These are phyloP conservation scores for Arctia plantaginis DNA, from an alignment of 2,888 invertebrate species.

Conservation along the genomic window DNA sequence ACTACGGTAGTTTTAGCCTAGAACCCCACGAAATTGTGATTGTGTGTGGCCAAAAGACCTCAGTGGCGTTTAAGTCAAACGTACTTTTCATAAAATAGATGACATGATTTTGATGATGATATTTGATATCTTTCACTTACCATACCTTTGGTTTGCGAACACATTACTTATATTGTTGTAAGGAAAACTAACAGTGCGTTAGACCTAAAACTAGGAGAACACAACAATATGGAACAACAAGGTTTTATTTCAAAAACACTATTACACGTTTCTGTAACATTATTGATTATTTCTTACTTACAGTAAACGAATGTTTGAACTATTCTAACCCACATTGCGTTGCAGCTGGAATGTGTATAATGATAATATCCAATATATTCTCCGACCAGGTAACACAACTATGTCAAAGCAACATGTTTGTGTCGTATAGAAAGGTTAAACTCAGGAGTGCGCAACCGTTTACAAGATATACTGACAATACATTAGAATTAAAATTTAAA, in stretches of 20 bases:
- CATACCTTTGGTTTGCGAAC: background rate
- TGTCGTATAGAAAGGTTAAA: conserved; percentile 25
- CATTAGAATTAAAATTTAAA: background rate
- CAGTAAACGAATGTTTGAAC: conserved; percentile 56
- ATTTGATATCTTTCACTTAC: background rate
- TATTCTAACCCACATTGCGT: conserved; percentile 64
- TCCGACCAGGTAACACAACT: conserved; percentile 21
- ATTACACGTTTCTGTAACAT: background rate
- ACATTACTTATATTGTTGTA: background rate
- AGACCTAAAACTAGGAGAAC: background rate
- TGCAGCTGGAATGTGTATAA: conserved; percentile 51
- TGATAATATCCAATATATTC: conserved; percentile 60
- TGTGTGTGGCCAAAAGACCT: background rate
- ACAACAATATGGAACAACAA: background rate
- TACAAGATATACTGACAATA: background rate
- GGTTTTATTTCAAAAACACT: background rate
- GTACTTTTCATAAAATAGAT: too few relatives aligned
- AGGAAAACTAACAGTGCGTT: background rate
- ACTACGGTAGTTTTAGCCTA: too few relatives aligned
- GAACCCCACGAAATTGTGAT: too few relatives aligned
- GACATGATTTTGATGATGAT: too few relatives aligned
- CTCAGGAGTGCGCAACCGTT: conserved; percentile 47
- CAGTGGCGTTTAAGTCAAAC: too few relatives aligned
- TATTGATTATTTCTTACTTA: conserved; percentile 51
- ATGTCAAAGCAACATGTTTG: conserved; percentile 31